A percentile compares a stretch with the other conserved stretches of the same genome.
Evolutionary conservation across 2,797 vertebrate species (phyloP).

Genomic region (Sphenopsis melanotis): DNA sequence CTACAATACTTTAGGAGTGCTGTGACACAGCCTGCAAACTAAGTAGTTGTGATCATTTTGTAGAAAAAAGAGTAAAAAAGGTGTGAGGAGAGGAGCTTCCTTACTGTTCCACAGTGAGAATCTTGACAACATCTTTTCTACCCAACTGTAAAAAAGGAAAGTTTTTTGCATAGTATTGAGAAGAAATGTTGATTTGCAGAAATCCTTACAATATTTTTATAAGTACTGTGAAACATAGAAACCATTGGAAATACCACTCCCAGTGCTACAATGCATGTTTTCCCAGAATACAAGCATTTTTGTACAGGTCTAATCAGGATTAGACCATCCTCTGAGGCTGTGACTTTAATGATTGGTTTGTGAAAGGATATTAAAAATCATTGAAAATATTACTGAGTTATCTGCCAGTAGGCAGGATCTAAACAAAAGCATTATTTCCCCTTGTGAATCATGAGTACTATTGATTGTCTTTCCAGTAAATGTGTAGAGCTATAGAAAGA

Average conservation of each 20-base stretch:
- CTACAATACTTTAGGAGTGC: neutral
- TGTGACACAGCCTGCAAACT: neutral
- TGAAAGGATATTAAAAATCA: conserved; percentile 31
- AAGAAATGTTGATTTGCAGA: neutral
- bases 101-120: neutral
- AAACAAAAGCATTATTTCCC: conserved; percentile 13
- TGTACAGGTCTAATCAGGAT: neutral
- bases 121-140: neutral
- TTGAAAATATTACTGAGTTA: conserved; percentile 20
- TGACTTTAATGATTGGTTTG: neutral
- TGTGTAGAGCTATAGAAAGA: conserved; percentile 5
- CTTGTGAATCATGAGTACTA: conserved; percentile 23
- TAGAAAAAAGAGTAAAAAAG: neutral
- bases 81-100: neutral
- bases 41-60: neutral
- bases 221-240: neutral
- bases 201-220: neutral
- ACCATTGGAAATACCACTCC: neutral
- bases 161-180: neutral
- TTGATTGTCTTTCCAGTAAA: conserved; percentile 43
- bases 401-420: conserved; percentile 24
- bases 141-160: neutral
- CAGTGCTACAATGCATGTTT: neutral
- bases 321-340: neutral
- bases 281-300: neutral